These are phyloP conservation scores for Polypterus bichir DNA, from an alignment of 2,113 vertebrate species.

Conservation along the genomic window DNA sequence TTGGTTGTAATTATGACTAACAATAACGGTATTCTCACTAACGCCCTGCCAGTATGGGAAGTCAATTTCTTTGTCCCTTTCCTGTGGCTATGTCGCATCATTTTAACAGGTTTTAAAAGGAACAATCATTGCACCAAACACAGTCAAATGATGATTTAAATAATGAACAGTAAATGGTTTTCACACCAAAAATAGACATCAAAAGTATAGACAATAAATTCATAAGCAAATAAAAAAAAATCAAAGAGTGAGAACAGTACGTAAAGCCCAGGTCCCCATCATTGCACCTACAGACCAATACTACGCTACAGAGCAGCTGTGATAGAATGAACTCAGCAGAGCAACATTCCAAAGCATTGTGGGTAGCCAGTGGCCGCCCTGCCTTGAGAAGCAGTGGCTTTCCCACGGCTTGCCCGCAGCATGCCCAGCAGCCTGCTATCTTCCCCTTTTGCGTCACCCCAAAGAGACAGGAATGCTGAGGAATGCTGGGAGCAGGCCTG, in stretches of 20 bases:
- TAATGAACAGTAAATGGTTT: no score
- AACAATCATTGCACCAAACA: no score
- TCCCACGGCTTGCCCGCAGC: constrained; percentile 18
- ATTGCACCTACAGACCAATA: constrained; percentile 30
- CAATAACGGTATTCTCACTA: no score
- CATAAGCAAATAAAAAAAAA: constrained; percentile 12
- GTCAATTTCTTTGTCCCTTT: no score
- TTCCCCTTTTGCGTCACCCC: constrained; percentile 1
- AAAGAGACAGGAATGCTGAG: constrained; percentile 9
- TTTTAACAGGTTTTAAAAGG: no score
- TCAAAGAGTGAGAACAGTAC: not conserved
- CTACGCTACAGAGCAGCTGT: constrained; percentile 24
- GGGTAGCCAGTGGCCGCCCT: constrained; percentile 13
- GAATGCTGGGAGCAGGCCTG: constrained; percentile 15
- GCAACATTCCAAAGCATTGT: constrained; percentile 18
- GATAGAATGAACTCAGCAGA: constrained; percentile 30
- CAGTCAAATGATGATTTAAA: no score
- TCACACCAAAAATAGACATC: no score
- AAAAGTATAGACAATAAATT: no score
- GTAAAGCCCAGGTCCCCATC: constrained; percentile 24
- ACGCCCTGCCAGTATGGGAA: no score
- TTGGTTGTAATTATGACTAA: no score
- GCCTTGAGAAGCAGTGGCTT: constrained; percentile 1
- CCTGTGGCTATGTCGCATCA: no score
- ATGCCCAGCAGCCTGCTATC: constrained; percentile 10